Percentiles rank a stretch among this genome's conserved stretches.
phyloP scores from a whole-genome alignment of 2,888 invertebrate species.

The Hypomecis punctinalis region DNA sequence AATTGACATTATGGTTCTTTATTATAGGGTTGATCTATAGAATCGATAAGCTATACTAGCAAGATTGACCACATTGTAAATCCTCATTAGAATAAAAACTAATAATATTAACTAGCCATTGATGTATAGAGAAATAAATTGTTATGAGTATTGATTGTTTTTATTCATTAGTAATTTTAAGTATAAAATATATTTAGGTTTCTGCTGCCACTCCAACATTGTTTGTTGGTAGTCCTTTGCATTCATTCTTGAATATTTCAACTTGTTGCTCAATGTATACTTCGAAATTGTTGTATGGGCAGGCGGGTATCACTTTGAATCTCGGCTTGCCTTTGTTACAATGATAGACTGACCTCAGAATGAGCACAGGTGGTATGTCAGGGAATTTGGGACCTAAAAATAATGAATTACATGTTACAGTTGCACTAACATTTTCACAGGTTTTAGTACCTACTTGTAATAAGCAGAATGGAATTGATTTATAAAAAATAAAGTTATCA shows the following conservation, averaged over 20 bases:
- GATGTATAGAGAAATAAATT: conserved; percentile 21
- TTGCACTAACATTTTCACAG: too few relatives aligned
- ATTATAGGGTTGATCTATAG: conserved; percentile 7
- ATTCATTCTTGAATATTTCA: conserved; percentile 79
- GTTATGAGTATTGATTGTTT: conserved; percentile 18
- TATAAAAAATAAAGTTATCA: too few relatives aligned
- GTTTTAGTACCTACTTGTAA: too few relatives aligned
- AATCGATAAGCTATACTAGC: too few relatives aligned
- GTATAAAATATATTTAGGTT: conserved; percentile 43
- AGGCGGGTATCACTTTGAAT: conserved; percentile 69
- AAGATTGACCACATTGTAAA: neutral
- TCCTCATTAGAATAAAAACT: neutral
- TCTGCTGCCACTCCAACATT: conserved; percentile 64
- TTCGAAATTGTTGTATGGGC: conserved; percentile 78
- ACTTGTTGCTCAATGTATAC: conserved; percentile 79
- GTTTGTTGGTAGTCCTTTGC: conserved; percentile 60
- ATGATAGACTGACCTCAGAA: conserved; percentile 85
- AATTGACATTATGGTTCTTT: conserved; percentile 8
- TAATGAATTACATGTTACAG: conserved; percentile 4
- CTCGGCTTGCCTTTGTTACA: conserved; percentile 74
- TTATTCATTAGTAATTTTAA: conserved; percentile 1
- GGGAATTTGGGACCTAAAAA: conserved; percentile 82
- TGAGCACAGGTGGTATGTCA: conserved; percentile 80
- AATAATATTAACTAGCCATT: conserved; percentile 4
- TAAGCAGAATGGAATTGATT: too few relatives aligned